A percentile compares a stretch with the other conserved stretches of the same genome.
These are phyloP conservation scores for Perca flavescens DNA, from an alignment of 2,113 vertebrate species.

Conservation along the genomic window DNA sequence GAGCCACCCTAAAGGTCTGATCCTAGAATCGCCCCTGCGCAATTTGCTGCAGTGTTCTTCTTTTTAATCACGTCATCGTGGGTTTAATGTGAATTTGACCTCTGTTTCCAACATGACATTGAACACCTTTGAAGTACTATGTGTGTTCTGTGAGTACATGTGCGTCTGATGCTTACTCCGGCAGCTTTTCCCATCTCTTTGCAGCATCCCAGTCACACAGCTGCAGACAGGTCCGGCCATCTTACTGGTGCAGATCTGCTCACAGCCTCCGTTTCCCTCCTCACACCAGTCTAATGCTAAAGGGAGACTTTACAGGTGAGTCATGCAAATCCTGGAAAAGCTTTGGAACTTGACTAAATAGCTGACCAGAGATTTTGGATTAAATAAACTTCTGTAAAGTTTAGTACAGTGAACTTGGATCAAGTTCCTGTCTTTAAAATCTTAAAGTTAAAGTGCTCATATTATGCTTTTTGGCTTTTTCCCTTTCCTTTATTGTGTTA, in stretches of 20 bases:
- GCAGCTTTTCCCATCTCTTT: slow-evolving; percentile 92
- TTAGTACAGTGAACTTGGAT: background rate
- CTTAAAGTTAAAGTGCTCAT: no score
- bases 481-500: no score
- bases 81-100: background rate
- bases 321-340: background rate
- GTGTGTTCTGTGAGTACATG: slow-evolving; percentile 20
- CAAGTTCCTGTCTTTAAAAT: background rate
- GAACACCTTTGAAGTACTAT: background rate
- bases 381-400: background rate
- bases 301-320: slow-evolving; percentile 14
- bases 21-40: no score
- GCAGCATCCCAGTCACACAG: slow-evolving; percentile 94
- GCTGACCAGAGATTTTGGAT: background rate
- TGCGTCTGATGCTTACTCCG: slow-evolving; percentile 80
- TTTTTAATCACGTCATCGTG: background rate
- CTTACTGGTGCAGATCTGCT: slow-evolving; percentile 95
- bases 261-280: slow-evolving; percentile 93
- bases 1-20: no score
- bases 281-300: slow-evolving; percentile 93
- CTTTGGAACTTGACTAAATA: background rate
- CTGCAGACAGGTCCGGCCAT: slow-evolving; percentile 90
- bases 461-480: no score
- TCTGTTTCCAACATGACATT: background rate
- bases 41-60: background rate